Evolutionary conservation across 2,113 vertebrate genomes (phyloP).

Genomic region (Perca schrenkii): DNA sequence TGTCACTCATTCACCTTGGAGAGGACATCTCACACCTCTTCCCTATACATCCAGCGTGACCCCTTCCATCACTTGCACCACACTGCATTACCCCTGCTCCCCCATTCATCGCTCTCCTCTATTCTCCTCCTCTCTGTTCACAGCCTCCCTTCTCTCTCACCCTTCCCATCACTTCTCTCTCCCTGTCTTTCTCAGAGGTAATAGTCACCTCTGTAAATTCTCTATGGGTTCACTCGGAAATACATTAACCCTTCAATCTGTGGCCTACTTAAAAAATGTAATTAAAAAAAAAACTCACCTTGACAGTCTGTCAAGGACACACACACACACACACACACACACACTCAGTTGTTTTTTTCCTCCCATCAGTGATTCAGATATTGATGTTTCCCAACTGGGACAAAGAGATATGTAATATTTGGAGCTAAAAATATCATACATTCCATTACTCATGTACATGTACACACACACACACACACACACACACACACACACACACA

Average conservation of each 20-base stretch:
- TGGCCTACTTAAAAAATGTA: conserved; percentile 68
- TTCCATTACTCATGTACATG: conserved; percentile 29
- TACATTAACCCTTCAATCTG: conserved; percentile 69
- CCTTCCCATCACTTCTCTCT: conserved; percentile 13
- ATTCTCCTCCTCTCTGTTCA: not conserved
- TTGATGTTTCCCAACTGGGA: conserved; percentile 64
- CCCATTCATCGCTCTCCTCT: conserved; percentile 5
- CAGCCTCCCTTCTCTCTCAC: not conserved
- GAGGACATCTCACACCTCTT: conserved; percentile 30
- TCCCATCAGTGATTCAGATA: conserved; percentile 65
- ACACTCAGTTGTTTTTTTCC: conserved; percentile 34
- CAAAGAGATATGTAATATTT: conserved; percentile 65
- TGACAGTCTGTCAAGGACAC: conserved; percentile 69
- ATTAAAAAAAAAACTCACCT: conserved; percentile 54
- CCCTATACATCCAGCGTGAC: conserved; percentile 21
- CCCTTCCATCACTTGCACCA: conserved; percentile 35
- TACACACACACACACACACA: not conserved
- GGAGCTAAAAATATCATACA: conserved; percentile 66
- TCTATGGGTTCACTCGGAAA: conserved; percentile 71
- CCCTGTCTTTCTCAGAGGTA: conserved; percentile 38
- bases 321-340: conserved; percentile 28
- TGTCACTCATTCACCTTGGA: conserved; percentile 60
- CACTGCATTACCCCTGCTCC: conserved; percentile 3
- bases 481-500: not conserved
- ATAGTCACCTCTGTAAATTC: conserved; percentile 65